A percentile compares a stretch with the other conserved stretches of the same genome.
phyloP scores from a whole-genome alignment of 35 echinoderm and acorn worm genomes.

The Anneissia japonica region DNA sequence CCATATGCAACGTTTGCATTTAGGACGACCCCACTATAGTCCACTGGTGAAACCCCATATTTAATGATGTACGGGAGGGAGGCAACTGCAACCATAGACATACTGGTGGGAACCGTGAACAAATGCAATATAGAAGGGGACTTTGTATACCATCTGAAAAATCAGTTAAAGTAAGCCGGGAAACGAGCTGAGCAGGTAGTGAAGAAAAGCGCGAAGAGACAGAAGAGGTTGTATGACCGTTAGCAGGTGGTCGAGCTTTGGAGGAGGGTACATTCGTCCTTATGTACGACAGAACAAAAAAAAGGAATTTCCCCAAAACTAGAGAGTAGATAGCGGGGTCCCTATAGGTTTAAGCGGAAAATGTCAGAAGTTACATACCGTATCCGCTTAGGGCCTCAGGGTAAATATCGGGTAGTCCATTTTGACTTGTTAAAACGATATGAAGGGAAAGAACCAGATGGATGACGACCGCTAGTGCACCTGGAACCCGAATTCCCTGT shows the following conservation, averaged over 20 bases:
- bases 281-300: not conserved
- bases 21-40: not conserved
- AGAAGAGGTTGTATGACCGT: constrained; percentile 26
- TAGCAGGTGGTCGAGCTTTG: not conserved
- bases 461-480: too few species aligned
- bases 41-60: constrained; percentile 15
- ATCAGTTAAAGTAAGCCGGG: not conserved
- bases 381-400: constrained; percentile 1
- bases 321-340: constrained; percentile 11
- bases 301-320: constrained; percentile 18
- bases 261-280: constrained; percentile 7
- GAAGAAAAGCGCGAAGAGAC: not conserved
- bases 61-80: constrained; percentile 39
- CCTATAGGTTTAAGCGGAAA: constrained; percentile 9
- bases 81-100: not conserved
- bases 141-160: not conserved
- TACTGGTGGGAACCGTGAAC: not conserved
- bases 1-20: constrained; percentile 24
- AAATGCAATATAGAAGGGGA: not conserved
- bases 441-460: too few species aligned
- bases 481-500: too few species aligned
- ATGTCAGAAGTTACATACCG: constrained; percentile 12
- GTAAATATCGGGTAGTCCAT: constrained; percentile 30
- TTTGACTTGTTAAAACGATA: constrained; percentile 16
- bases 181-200: not conserved